A percentile compares a stretch with the other conserved stretches of the same genome.
Conservation (phyloP, 2,113 vertebrate genomes). For the Bostrychus sinensis region DNA sequence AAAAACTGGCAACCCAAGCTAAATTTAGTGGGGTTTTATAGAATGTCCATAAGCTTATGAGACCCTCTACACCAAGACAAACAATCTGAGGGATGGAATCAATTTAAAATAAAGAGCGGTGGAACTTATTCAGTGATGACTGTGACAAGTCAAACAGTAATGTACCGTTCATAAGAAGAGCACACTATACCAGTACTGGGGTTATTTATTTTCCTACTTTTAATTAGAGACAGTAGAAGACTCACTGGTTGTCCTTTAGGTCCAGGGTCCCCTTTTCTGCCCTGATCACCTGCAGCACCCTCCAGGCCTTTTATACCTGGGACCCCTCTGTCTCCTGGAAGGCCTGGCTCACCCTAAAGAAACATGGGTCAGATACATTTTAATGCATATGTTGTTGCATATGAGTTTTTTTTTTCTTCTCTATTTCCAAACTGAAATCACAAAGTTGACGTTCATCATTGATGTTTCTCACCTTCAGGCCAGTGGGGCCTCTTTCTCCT, state of each 20-base stretch:
- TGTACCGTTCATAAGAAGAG: not conserved
- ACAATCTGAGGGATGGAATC: constrained; percentile 26
- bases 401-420: not conserved
- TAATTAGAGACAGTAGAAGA: constrained; percentile 20
- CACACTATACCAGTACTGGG: too few relatives aligned
- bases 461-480: constrained; percentile 84
- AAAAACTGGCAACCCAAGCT: constrained; percentile 44
- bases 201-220: too few relatives aligned
- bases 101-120: constrained; percentile 13
- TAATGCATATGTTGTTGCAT: too few relatives aligned
- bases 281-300: constrained; percentile 89
- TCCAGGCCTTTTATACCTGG: constrained; percentile 83
- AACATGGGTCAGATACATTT: constrained; percentile 1
- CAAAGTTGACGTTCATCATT: not conserved
- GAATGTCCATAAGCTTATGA: constrained; percentile 19
- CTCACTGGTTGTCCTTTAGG: constrained; percentile 88
- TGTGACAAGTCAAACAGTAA: not conserved
- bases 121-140: not conserved
- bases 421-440: not conserved
- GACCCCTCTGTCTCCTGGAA: constrained; percentile 85
- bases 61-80: constrained; percentile 13
- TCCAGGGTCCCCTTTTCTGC: constrained; percentile 83
- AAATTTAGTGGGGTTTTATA: constrained; percentile 57
- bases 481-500: constrained; percentile 84
- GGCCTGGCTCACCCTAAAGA: constrained; percentile 88